These are phyloP conservation scores for Pica pica DNA, from an alignment of 2,113 vertebrate species.

Conservation along the genomic window DNA sequence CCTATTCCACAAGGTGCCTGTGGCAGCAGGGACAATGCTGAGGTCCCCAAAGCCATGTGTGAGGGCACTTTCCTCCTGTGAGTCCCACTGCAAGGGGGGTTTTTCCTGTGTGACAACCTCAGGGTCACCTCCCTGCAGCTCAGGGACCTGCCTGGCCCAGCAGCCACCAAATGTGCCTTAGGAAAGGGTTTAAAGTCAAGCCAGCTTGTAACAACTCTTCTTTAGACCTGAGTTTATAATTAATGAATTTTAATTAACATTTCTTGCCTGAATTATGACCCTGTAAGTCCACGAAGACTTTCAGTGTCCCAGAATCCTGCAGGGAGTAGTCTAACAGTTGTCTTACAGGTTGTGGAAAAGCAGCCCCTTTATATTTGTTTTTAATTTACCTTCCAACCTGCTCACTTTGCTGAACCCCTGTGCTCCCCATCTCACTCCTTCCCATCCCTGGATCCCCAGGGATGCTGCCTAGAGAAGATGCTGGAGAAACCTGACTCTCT, in stretches of 20 bases:
- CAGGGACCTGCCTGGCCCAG: background rate
- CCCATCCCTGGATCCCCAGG: background rate
- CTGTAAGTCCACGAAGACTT: background rate
- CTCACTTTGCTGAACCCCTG: background rate
- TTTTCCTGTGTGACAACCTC: background rate
- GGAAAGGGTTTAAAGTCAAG: background rate
- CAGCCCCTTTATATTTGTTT: background rate
- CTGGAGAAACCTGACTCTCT: background rate
- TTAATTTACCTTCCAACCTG: background rate
- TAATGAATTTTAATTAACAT: background rate
- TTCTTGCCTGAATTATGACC: background rate
- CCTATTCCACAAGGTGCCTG: background rate
- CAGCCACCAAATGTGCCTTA: background rate
- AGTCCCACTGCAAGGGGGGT: background rate
- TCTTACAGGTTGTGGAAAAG: background rate
- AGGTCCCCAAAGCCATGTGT: background rate
- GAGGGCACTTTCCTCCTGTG: fast-evolving
- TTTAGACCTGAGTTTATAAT: background rate
- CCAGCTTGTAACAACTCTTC: background rate
- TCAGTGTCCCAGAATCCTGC: background rate
- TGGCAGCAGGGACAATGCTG: background rate
- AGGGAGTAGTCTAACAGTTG: background rate
- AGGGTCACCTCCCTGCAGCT: background rate
- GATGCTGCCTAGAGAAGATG: background rate
- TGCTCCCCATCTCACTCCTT: background rate